Evolutionary conservation across 2,888 invertebrate genomes (phyloP), one percentile per base, ranked within the genome.

Genomic region (Perizoma flavofasciatum): DNA sequence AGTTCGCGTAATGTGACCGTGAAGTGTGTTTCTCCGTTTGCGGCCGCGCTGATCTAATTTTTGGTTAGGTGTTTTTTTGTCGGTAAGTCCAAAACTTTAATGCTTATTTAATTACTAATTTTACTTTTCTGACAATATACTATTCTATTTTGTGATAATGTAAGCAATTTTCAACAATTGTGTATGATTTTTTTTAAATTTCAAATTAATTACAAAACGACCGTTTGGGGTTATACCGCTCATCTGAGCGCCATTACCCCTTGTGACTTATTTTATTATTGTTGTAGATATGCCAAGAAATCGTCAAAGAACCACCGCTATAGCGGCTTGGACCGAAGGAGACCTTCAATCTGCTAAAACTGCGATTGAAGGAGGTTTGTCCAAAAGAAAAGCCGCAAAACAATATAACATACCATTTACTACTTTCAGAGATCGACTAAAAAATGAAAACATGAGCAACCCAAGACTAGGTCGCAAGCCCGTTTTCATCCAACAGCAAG

Each of bases 21-120:
- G 65, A 67, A 65, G 65, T 59, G 46, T 46, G 59, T 63, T 66
- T 57, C 55, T 66, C 63, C 34, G 59, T 63, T 61, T 61, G 56
- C 43, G 59, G 46, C 61, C 47, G 46, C 50, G 59, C 57, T 59
- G 59, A 59, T 59, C 44, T 59, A 59, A 66, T 63, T 59, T 66
- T 66, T 50, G 45, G 55, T 46, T 48, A 48, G 0, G 48, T 59
- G 50, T 61, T 63, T 66, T n/a, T 49, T 57, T 61, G 59, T 37
- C 32, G 52, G 49, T 58, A 43, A 49, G 45, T 52, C 52, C 44
- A 52, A 44, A 33, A 52, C 52, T 52, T 52, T 44, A 52, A 52
- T 39, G 49, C 8, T 59, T 33, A 52, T 37, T 40, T 52, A 35
- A 32, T 32, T 52, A 32, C 44, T 52, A 44, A 32, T 34, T 52